Evolutionary conservation across 2,797 vertebrate genomes (phyloP).

Genomic region (Hoplostethus mediterraneus): DNA sequence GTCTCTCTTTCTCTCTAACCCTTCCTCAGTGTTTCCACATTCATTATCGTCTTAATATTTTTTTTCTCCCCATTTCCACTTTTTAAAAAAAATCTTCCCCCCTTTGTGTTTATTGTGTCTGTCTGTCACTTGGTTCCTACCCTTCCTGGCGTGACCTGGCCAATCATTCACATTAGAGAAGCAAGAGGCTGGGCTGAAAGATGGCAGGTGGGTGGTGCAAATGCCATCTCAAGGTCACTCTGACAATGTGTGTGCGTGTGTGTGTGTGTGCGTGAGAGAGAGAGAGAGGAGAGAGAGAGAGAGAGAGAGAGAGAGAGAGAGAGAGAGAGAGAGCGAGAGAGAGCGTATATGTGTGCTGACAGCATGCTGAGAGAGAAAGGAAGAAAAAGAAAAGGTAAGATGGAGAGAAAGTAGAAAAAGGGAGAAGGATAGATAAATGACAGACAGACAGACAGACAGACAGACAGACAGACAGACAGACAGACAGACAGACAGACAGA

Average conservation of each 20-base stretch:
- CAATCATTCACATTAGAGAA: slow-evolving; percentile 32
- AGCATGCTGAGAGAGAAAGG: no score
- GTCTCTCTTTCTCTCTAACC: slow-evolving; percentile 12
- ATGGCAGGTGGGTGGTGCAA: slow-evolving; percentile 53
- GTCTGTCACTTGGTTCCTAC: slow-evolving; percentile 34
- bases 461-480: background rate
- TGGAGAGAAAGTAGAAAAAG: background rate
- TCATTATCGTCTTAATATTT: background rate
- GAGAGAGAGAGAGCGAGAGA: background rate
- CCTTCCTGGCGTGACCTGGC: slow-evolving; percentile 24
- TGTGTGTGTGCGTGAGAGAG: slow-evolving; percentile 27
- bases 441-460: background rate
- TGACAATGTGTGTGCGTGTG: slow-evolving; percentile 19
- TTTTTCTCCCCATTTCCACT: slow-evolving; percentile 15
- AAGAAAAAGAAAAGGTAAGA: background rate
- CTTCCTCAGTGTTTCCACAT: slow-evolving; percentile 4
- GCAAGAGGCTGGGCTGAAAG: slow-evolving; percentile 11
- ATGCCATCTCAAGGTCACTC: slow-evolving; percentile 71
- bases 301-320: background rate
- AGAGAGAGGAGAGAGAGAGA: background rate
- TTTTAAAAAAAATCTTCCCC: slow-evolving; percentile 5
- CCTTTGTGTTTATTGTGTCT: background rate
- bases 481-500: background rate
- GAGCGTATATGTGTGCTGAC: no score
- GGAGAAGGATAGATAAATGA: no score